Evolutionary conservation across 2,113 vertebrate genomes (phyloP), one percentile per base, ranked within the genome.

Genomic region (Cyprinodon variegatus): DNA sequence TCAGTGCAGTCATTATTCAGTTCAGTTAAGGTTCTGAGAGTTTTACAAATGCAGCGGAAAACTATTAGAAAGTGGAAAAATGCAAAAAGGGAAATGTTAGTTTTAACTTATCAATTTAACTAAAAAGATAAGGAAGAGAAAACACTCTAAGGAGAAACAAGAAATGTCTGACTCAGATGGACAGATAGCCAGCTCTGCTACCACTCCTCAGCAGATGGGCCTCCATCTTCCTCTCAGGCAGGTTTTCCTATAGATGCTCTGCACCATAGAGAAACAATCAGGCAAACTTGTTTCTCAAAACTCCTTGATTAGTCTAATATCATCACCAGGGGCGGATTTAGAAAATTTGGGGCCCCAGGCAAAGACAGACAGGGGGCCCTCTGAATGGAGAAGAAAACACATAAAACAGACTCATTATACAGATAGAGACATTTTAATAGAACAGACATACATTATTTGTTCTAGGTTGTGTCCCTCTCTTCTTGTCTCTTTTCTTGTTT

Each of bases 1-100:
- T 65, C 59, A 17, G 70, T 81, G 38, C 68, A 71, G 68, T 79
- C 48, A 64, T 40, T 59, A 67, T 77, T 77, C 76, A 43, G 37
- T 77, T 50, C 59, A 48, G 4, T 79, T 45, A 64, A 78, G 13
- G 76, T 82, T 76, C 15, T 10, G 43, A 70, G 9, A 37, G 10
- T 53, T 36, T 76, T 17, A 38, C n/a, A n/a, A 12, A 14, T 12
- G n/a, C 20, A 40, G 38, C 50, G 13, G 37, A 14, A 10, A 13
- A 10, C 1, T 29, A 13, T 12, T 46, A 7, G 36, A 29, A 3
- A 37, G 13, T 11, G 36, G 14, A 36, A 11, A 68, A 46, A 13
- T 12, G 14, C 3, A 46, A 14, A 66, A 67, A 6, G 4, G 4
- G 7, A 20, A 14, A 53, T 6, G 17, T 2, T n/a, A 57, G 50